These are phyloP conservation scores for Criorhina ranunculi DNA, from an alignment of 2,888 invertebrate species.

Conservation along the genomic window DNA sequence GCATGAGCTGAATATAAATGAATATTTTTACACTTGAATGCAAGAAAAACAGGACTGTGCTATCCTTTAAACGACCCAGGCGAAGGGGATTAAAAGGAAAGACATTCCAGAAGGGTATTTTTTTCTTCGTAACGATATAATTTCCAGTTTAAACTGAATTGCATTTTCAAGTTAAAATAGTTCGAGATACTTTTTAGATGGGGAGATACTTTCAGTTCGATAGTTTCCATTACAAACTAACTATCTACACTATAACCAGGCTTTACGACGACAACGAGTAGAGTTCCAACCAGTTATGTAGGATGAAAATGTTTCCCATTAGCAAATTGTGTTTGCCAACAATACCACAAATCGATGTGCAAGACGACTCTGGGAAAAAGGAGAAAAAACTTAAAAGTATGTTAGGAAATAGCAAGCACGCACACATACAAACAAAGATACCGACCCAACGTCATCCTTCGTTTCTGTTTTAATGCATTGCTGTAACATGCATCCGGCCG, in stretches of 20 bases:
- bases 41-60: background rate
- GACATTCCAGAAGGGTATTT: background rate
- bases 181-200: background rate
- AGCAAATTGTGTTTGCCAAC: conserved; percentile 67
- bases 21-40: conserved; percentile 42
- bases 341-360: conserved; percentile 48
- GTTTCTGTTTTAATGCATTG: conserved; percentile 24
- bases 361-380: background rate
- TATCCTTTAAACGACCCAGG: background rate
- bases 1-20: conserved; percentile 62
- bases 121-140: conserved; percentile 3
- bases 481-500: conserved; percentile 30
- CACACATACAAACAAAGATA: background rate
- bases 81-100: background rate
- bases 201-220: conserved; percentile 4
- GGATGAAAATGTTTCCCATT: conserved; percentile 58
- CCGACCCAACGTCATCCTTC: conserved; percentile 14
- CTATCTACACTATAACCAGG: background rate
- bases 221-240: conserved; percentile 8
- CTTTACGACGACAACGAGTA: background rate
- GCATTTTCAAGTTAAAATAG: conserved; percentile 9
- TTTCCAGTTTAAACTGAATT: conserved; percentile 33
- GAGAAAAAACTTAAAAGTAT: conserved; percentile 29
- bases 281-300: background rate
- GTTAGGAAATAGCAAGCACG: conserved; percentile 18